Conservation (phyloP, 2,113 vertebrate genomes). For the Cheilinus undulatus region DNA sequence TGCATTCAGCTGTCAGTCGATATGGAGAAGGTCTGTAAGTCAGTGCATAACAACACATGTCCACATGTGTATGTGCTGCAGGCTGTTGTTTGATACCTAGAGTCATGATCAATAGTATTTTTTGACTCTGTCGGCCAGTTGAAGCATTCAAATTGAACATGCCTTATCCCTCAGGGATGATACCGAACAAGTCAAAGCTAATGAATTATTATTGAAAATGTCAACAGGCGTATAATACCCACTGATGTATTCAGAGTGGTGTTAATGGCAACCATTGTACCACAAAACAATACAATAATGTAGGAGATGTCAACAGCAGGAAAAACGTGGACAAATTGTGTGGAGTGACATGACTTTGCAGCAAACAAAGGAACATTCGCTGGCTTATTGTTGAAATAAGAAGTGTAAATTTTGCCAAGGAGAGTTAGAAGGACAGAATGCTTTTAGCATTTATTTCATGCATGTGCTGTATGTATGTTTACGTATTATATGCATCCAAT, state of each 20-base stretch:
- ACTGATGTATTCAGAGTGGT: not conserved
- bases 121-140: not conserved
- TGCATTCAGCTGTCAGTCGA: conserved; percentile 52
- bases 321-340: not conserved
- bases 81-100: conserved; percentile 12
- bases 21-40: not conserved
- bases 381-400: not conserved
- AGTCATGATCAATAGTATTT: conserved; percentile 1
- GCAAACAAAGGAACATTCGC: not conserved
- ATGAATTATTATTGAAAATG: not conserved
- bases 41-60: conserved; percentile 2
- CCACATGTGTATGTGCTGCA: conserved; percentile 16
- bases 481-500: too few relatives aligned
- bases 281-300: not conserved
- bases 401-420: not conserved
- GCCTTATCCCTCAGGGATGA: not conserved
- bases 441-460: not conserved
- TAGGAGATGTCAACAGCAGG: not conserved
- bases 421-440: too few relatives aligned
- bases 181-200: not conserved
- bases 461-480: too few relatives aligned
- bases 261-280: not conserved
- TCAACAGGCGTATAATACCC: not conserved
- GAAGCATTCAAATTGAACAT: not conserved
- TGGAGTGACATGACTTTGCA: not conserved